phyloP scores from a whole-genome alignment of 2,113 vertebrate genomes.

The Nothoprocta pentlandii region DNA sequence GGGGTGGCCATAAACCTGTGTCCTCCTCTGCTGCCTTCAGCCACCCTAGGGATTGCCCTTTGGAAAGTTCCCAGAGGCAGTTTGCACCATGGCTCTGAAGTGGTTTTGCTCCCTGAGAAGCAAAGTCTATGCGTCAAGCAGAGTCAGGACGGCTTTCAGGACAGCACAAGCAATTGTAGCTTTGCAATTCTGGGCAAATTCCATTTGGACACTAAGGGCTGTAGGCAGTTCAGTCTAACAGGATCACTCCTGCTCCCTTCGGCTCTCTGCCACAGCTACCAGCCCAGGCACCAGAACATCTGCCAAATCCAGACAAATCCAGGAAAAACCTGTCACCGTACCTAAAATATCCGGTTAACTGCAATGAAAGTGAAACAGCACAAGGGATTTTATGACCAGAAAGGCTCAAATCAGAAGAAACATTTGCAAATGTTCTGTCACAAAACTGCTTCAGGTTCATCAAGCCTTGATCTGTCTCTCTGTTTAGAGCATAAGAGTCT shows the following conservation, averaged over 20 bases:
- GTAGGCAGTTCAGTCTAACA: background rate
- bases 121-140: background rate
- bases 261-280: background rate
- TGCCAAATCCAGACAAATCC: background rate
- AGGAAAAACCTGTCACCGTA: background rate
- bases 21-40: slow-evolving; percentile 1
- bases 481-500: too few species aligned
- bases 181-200: background rate
- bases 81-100: background rate
- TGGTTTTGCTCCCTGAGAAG: background rate
- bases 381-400: background rate
- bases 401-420: background rate
- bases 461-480: background rate
- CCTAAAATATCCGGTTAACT: background rate
- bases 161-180: background rate
- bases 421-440: background rate
- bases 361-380: background rate
- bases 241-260: background rate
- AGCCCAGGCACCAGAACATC: background rate
- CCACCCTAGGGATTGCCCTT: background rate
- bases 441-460: background rate
- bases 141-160: background rate
- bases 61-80: background rate
- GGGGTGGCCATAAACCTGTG: background rate
- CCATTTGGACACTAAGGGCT: accelerated